These are phyloP conservation scores for Lytechinus variegatus DNA, from an alignment of 35 echinoderm and acorn worm species.

Conservation along the genomic window DNA sequence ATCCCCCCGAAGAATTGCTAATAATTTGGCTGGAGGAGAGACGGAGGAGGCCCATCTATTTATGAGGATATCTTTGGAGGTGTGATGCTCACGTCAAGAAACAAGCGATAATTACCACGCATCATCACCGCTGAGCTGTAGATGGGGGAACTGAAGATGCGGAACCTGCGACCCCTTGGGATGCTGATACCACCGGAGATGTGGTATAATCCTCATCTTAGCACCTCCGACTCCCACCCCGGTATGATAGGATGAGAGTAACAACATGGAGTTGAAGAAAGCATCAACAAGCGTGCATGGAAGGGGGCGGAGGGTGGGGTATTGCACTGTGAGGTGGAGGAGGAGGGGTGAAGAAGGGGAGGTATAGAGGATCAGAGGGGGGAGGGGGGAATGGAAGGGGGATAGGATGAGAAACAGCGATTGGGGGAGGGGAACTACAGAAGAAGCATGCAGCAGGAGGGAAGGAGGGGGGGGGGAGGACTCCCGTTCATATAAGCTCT, in stretches of 20 bases:
- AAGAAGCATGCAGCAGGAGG: no score
- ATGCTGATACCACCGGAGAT: neutral
- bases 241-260: neutral
- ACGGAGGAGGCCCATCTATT: neutral
- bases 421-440: no score
- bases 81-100: constrained; percentile 1
- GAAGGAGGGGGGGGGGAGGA: no score
- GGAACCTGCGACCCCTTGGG: neutral
- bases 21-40: neutral
- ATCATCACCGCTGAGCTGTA: constrained; percentile 1
- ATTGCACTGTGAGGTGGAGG: no score
- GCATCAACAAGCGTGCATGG: neutral
- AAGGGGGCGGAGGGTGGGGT: neutral
- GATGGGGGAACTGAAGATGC: neutral
- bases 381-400: no score
- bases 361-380: no score
- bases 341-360: no score
- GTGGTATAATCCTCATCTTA: neutral
- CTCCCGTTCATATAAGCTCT: no score
- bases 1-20: neutral
- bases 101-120: constrained; percentile 34
- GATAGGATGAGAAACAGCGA: no score
- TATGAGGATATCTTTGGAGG: neutral
- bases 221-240: neutral
- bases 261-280: no score